phyloP scores from a whole-genome alignment of 1,140 invertebrate species.

The Bemisia tabaci region DNA sequence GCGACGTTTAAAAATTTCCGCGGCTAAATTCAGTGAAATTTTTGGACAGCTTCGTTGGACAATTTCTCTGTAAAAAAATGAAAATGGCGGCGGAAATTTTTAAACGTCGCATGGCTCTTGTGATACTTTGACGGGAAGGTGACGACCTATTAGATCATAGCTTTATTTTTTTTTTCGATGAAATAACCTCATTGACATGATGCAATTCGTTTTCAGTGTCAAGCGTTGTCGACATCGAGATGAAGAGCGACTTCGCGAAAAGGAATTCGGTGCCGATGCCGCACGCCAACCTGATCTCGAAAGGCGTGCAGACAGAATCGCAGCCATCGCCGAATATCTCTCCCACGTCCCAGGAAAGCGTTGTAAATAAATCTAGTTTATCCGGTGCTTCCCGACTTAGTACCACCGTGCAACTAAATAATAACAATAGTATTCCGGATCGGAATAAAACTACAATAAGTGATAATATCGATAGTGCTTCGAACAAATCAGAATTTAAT shows the following conservation, averaged over 20 bases:
- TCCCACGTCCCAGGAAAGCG: not conserved
- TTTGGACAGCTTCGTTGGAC: too few species aligned
- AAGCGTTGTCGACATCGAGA: not conserved
- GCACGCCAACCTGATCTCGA: not conserved
- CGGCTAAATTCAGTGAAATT: too few species aligned
- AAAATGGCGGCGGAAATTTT: too few species aligned
- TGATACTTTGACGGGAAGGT: too few species aligned
- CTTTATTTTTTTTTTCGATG: too few species aligned
- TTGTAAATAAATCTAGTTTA: not conserved
- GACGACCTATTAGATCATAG: too few species aligned
- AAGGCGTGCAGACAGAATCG: not conserved
- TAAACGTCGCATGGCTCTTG: too few species aligned
- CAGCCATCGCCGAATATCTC: not conserved
- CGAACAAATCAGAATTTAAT: too few species aligned
- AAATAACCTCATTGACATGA: too few species aligned
- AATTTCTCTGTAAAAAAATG: too few species aligned
- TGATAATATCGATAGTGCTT: too few species aligned
- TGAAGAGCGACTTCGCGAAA: not conserved
- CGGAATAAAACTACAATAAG: not conserved
- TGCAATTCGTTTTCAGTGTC: not conserved
- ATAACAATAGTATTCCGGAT: not conserved
- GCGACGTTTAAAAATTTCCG: too few species aligned
- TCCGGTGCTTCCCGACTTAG: not conserved
- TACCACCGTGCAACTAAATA: not conserved
- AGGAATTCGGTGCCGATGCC: not conserved